Conservation (phyloP, 2,888 invertebrate species). For the Girardia tigrina region DNA sequence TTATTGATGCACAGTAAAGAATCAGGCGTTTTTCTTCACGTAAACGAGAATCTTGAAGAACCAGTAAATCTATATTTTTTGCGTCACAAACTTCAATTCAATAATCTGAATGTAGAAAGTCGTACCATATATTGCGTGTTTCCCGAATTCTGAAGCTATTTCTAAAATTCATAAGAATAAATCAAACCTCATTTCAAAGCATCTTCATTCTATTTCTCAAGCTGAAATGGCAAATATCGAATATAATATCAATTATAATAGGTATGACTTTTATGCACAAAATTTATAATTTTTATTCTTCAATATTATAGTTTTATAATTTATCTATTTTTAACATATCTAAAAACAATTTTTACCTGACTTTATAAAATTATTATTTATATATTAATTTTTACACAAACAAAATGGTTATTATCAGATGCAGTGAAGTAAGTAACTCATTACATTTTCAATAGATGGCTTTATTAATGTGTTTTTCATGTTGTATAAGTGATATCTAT, state of each 20-base stretch:
- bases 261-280: not conserved
- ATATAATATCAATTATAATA: not conserved
- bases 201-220: not conserved
- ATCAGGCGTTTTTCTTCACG: not conserved
- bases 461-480: too few relatives aligned
- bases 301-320: not conserved
- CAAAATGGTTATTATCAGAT: not conserved
- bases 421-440: too few relatives aligned
- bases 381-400: not conserved
- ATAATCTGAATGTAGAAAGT: not conserved
- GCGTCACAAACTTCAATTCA: not conserved
- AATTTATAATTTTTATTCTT: not conserved
- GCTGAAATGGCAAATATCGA: not conserved
- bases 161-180: not conserved
- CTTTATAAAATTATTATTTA: not conserved
- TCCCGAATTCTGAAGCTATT: not conserved
- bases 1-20: slow-evolving; percentile 31
- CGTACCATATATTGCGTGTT: not conserved
- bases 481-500: too few relatives aligned
- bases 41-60: not conserved
- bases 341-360: not conserved
- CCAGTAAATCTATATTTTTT: not conserved
- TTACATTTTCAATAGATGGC: too few relatives aligned
- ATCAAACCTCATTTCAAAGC: not conserved
- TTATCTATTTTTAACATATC: not conserved